Evolutionary conservation across 2,888 invertebrate species (phyloP).

Genomic region (Drosophila stalkeri): DNA sequence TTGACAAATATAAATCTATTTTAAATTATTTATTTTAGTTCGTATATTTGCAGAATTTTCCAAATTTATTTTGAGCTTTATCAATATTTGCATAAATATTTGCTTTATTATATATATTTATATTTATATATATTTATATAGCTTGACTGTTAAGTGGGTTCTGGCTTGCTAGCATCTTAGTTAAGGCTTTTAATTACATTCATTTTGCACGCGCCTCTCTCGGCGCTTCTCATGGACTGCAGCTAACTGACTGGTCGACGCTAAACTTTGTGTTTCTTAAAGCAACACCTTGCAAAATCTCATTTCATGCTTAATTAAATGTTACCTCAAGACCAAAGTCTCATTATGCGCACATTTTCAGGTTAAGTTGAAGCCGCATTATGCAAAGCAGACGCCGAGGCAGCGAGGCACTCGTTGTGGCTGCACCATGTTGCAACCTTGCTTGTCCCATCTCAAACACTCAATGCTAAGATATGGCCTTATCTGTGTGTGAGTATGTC

Average conservation of each 20-base stretch:
- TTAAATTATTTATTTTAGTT: background rate
- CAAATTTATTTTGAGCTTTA: background rate
- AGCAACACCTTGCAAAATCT: constrained; percentile 65
- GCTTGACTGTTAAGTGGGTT: background rate
- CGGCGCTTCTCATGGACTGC: constrained; percentile 15
- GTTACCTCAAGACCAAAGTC: constrained; percentile 64
- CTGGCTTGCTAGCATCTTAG: background rate
- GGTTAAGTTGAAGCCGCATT: constrained; percentile 61
- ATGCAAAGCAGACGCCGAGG: constrained; percentile 57
- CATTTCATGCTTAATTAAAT: constrained; percentile 75
- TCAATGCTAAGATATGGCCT: constrained; percentile 15
- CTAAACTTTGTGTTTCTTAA: constrained; percentile 25
- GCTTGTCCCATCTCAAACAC: background rate
- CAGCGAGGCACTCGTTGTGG: constrained; percentile 15
- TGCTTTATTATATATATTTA: background rate
- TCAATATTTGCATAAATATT: background rate
- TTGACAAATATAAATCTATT: constrained; percentile 21
- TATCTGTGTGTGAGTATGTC: constrained; percentile 5
- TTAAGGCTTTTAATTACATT: constrained; percentile 26
- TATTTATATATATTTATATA: background rate
- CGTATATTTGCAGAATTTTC: background rate
- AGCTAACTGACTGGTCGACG: constrained; percentile 8
- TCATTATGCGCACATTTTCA: constrained; percentile 73
- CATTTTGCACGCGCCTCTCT: constrained; percentile 1
- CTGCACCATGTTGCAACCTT: constrained; percentile 45